phyloP scores from a whole-genome alignment of 2,113 vertebrate genomes.

The Neodontobutis hainanensis region DNA sequence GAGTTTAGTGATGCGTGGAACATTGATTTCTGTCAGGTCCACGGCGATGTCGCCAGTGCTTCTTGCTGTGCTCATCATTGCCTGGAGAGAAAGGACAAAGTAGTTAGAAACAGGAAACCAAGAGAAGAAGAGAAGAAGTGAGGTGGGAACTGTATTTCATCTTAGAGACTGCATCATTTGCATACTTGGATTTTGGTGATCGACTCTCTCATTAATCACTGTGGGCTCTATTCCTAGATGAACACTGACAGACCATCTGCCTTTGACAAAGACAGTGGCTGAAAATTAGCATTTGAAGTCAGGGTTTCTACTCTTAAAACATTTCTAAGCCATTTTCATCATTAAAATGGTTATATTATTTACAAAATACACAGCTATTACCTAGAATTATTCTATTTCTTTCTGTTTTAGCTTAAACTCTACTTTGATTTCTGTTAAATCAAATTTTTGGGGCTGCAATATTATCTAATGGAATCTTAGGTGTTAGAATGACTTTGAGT shows the following conservation, averaged over 20 bases:
- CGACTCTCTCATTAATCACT: slow-evolving; percentile 59
- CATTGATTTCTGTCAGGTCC: slow-evolving; percentile 89
- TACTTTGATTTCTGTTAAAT: too few species aligned
- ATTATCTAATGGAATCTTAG: too few species aligned
- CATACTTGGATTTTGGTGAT: slow-evolving; percentile 15
- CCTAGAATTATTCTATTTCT: too few species aligned
- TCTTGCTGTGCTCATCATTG: slow-evolving; percentile 89
- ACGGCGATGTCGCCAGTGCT: slow-evolving; percentile 92
- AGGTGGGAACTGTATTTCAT: slow-evolving; percentile 34
- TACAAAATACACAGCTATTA: too few species aligned
- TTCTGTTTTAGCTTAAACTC: too few species aligned
- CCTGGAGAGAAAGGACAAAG: slow-evolving; percentile 70
- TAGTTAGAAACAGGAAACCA: neutral
- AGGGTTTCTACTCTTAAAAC: slow-evolving; percentile 3
- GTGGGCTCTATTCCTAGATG: slow-evolving; percentile 55
- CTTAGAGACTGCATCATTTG: slow-evolving; percentile 49
- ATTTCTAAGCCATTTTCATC: neutral
- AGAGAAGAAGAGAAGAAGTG: neutral
- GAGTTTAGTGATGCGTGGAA: slow-evolving; percentile 82
- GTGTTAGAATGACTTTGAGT: too few species aligned
- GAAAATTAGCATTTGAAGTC: slow-evolving; percentile 44
- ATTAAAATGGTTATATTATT: neutral
- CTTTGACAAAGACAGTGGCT: slow-evolving; percentile 45
- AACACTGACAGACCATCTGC: slow-evolving; percentile 50
- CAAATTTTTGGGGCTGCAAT: too few species aligned